phyloP scores from a whole-genome alignment of 2,113 vertebrate species.

The Pterocles burchelli region DNA sequence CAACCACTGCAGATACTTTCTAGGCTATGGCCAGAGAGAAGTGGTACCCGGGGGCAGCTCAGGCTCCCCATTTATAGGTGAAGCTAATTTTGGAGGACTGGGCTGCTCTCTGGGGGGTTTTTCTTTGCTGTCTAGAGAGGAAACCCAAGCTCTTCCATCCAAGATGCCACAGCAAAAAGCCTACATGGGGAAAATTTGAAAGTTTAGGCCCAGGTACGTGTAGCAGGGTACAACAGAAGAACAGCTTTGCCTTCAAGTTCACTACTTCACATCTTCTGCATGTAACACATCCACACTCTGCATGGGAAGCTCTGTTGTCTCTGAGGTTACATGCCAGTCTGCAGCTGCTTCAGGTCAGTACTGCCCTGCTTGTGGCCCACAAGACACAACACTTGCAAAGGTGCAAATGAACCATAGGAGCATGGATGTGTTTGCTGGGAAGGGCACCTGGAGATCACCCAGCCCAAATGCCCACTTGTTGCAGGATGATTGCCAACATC shows the following conservation, averaged over 20 bases:
- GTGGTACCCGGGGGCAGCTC: neutral
- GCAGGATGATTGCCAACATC: neutral
- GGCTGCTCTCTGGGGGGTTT: neutral
- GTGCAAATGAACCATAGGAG: neutral
- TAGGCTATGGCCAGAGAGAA: neutral
- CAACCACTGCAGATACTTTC: neutral
- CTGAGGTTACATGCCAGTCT: neutral
- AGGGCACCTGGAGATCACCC: neutral
- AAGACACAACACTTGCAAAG: neutral
- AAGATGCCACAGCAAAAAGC: neutral
- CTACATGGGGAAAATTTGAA: neutral
- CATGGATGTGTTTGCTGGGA: neutral
- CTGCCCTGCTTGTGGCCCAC: neutral
- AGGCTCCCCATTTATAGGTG: too few species aligned
- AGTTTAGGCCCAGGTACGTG: neutral
- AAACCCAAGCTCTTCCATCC: neutral
- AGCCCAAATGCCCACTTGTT: neutral
- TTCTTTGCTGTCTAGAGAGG: neutral
- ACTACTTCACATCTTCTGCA: neutral
- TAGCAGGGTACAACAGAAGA: rapidly evolving
- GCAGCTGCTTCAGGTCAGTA: neutral
- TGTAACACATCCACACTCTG: neutral
- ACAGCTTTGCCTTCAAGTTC: neutral
- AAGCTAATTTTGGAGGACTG: neutral
- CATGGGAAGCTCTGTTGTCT: rapidly evolving